Evolutionary conservation across 2,888 invertebrate species (phyloP).

Genomic region (Agrotis segetum): DNA sequence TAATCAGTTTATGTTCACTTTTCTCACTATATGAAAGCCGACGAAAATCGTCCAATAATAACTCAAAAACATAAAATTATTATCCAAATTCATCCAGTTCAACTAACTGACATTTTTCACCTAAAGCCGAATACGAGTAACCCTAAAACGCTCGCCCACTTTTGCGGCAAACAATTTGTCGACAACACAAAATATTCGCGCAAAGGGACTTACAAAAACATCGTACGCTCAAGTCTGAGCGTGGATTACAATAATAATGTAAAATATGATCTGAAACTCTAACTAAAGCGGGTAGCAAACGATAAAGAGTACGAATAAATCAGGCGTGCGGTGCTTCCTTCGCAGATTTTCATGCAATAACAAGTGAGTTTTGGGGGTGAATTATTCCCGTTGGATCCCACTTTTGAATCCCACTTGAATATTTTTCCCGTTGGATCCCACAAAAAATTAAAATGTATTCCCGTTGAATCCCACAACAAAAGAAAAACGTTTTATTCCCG

Average conservation of each 20-base stretch:
- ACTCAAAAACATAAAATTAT: background rate
- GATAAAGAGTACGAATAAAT: conserved; percentile 78
- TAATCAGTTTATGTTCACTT: background rate
- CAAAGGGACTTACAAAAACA: conserved; percentile 45
- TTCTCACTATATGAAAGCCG: background rate
- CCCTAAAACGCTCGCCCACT: conserved; percentile 17
- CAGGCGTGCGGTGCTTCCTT: conserved; percentile 71
- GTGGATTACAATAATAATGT: conserved; percentile 61
- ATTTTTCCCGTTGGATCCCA: too few species aligned
- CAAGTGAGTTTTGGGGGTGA: conserved; percentile 60
- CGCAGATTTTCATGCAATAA: conserved; percentile 81
- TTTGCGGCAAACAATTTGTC: conserved; percentile 35
- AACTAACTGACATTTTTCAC: background rate
- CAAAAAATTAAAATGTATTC: too few species aligned
- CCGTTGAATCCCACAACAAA: too few species aligned
- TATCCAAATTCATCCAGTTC: background rate
- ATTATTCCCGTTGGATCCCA: too few species aligned
- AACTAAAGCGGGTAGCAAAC: conserved; percentile 65
- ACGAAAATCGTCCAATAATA: background rate
- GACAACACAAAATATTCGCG: conserved; percentile 29
- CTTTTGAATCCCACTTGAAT: too few species aligned
- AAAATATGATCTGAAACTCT: conserved; percentile 63
- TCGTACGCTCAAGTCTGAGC: conserved; percentile 30
- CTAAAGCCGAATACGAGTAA: conserved; percentile 2
- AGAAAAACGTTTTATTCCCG: too few species aligned